Conservation (phyloP, 53 echinoderm and acorn worm species). For the Holothuria scabra region DNA sequence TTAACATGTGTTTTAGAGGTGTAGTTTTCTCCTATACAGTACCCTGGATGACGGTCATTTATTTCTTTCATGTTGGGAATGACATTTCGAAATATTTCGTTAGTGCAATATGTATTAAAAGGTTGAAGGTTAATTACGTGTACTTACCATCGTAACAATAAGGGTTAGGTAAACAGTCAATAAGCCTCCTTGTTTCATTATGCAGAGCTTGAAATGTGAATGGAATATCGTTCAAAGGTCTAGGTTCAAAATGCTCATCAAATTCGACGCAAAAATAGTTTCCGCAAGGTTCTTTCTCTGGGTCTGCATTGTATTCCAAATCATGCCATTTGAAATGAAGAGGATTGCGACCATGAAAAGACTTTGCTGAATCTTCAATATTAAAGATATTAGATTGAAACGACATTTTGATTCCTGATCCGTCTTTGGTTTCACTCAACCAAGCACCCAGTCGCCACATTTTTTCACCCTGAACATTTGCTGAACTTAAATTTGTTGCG, state of each 20-base stretch:
- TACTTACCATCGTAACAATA: too few relatives aligned
- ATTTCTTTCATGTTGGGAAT: too few relatives aligned
- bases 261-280: neutral
- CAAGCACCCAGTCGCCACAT: neutral
- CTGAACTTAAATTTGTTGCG: neutral
- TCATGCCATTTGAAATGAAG: neutral
- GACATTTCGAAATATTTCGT: too few relatives aligned
- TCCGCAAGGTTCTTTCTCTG: neutral
- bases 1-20: too few relatives aligned
- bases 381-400: neutral
- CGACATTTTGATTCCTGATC: neutral
- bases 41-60: too few relatives aligned
- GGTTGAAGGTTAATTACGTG: too few relatives aligned
- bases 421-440: neutral
- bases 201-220: neutral
- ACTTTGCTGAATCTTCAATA: neutral
- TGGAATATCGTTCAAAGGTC: neutral
- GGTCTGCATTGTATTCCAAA: neutral
- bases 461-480: neutral
- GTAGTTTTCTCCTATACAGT: too few relatives aligned
- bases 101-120: too few relatives aligned
- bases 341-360: neutral
- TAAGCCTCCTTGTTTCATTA: too few relatives aligned
- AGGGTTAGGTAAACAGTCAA: too few relatives aligned
- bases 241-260: neutral